Base-by-base conservation (phyloP, 2,797 vertebrate species). In the Melanotaenia pygmaea region DNA sequence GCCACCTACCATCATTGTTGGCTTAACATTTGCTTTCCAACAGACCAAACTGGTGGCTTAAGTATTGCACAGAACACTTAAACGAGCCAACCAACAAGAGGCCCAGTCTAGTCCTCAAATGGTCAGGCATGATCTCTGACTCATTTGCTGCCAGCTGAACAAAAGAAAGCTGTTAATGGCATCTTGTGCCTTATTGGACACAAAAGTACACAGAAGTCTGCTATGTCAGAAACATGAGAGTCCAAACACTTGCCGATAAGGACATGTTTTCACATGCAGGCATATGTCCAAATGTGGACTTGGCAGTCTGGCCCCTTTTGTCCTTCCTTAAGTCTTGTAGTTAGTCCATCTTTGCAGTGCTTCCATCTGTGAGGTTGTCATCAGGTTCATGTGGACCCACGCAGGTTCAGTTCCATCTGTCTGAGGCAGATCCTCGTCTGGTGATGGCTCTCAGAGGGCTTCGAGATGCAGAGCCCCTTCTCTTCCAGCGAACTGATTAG, bases 401-500 rank as follows among this genome's bases (percentile, higher is more conserved):
- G 0, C 32, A 5, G 18, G 18, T 72, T 94, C 91, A 95, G 73
- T 90, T 92, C 91, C 92, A 94, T 85, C 80, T 89, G 84, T 95
- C 92, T 0, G 92, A 92, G 61, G 76, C 62, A 1, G 95, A 95
- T 3, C 93, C 93, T 79, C 90, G 83, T 28, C 94, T 92, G 69
- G 88, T 89, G 82, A 95, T 93, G 79, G 82, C 74, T 72, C 90
- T 89, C 37, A 94, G 71, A 63, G 94, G 95, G 83, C 94, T 95
- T 67, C 84, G 93, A 2, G 95, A 94, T 56, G 93, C 70, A 0
- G 94, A 94, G 72, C 87, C 89, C 66, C 93, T 92, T 85, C 93
- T 94, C 86, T 90, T 95, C 95, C 95, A 96, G 64, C 86, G 94
- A 24, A 92, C 95, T 96, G 87, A 59, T 76, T 65, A 75, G 47